Evolutionary conservation across 2,113 vertebrate species (phyloP), one percentile per base, ranked within the genome.

Genomic region (Barbus barbus): DNA sequence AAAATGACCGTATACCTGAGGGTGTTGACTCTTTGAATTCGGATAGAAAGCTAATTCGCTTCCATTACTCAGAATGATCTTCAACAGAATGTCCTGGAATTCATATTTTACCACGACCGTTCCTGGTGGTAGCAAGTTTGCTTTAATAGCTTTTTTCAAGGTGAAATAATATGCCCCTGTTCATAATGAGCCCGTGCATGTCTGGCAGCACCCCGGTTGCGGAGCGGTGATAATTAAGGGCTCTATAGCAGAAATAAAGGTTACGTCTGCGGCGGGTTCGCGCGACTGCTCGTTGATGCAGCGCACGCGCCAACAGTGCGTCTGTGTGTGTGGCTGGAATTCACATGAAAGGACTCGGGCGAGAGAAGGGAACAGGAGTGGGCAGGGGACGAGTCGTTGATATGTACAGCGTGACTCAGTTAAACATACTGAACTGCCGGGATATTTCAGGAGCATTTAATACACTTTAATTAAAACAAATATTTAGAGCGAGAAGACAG

Each of bases 361-460:
- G 69, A 71, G 84, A 36, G 58, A 83, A 51, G 61, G 28, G 73
- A 78, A 67, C 60, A 53, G 48, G 44, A 38, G 81, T 80, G 79
- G 73, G 78, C 28, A 84, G 77, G 72, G 77, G 85, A 58, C 77
- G 81, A 87, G 88, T 89, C 84, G 86, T 87, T 86, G 88, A 86
- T 90, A 88, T 85, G 88, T 90, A 88, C 69, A 81, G 86, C 78
- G 75, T 87, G 83, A 87, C 85, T 88, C 89, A 74, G 87, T 89
- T 86, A 90, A 90, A 89, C 86, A 86, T 81, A 81, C 86, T 24
- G 56, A 67, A 41, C 86, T 87, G 83, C 83, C 80, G 41, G 85
- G 80, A 77, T 85, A 85, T 84, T 82, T 89, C 86, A 87, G 81
- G 65, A 73, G 87, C 84, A 83, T 87, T 88, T 87, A 81, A 79